Conservation (phyloP, 2,797 vertebrate species). For the Octomys mimax region DNA sequence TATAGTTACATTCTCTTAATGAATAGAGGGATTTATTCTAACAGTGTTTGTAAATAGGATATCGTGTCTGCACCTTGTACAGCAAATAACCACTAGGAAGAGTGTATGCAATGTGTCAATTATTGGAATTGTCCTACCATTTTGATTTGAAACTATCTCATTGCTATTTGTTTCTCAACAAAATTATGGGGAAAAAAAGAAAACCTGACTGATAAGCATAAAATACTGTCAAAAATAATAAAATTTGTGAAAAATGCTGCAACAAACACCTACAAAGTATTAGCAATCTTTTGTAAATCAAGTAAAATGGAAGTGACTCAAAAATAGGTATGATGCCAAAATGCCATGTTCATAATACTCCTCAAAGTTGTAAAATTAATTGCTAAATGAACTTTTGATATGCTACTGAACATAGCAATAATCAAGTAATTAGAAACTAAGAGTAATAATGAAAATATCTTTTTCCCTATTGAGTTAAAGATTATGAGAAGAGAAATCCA, state of each 20-base stretch:
- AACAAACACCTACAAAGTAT: neutral
- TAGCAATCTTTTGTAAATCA: constrained; percentile 30
- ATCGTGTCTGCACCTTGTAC: no score
- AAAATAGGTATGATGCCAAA: neutral
- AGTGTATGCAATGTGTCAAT: no score
- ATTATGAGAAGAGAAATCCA: neutral
- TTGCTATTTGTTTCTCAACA: no score
- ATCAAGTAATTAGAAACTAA: constrained; percentile 41
- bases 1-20: no score
- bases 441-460: constrained; percentile 8
- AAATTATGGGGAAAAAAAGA: no score
- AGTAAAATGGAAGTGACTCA: neutral
- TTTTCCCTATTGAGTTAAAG: neutral
- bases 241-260: neutral
- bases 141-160: no score
- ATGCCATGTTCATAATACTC: neutral
- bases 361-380: constrained; percentile 17
- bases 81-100: no score
- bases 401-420: neutral
- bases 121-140: no score
- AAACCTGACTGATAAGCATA: neutral
- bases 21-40: no score
- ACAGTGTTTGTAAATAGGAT: no score
- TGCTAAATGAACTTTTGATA: constrained; percentile 14
- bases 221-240: neutral